These are phyloP conservation scores for Entelurus aequoreus DNA, from an alignment of 2,113 vertebrate species.

Conservation along the genomic window DNA sequence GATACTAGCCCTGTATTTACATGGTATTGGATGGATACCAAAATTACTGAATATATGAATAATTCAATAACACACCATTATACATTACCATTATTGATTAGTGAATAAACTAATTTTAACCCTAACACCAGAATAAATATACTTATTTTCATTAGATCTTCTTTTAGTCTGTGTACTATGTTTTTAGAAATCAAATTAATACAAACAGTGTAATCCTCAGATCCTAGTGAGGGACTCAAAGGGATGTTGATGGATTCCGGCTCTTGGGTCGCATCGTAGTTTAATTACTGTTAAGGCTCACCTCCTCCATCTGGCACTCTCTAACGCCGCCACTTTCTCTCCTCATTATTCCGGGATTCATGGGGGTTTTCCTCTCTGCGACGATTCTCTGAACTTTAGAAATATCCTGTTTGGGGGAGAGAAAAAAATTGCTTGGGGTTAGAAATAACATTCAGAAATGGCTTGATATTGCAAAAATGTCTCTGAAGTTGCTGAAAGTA, in stretches of 20 bases:
- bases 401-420: slow-evolving; percentile 63
- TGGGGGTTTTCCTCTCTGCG: slow-evolving; percentile 63
- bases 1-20: too few relatives aligned
- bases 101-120: background rate
- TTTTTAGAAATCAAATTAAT: slow-evolving; percentile 3
- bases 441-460: slow-evolving; percentile 4
- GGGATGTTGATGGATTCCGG: slow-evolving; percentile 35
- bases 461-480: slow-evolving; percentile 1
- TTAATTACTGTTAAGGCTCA: slow-evolving; percentile 59
- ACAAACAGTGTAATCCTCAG: slow-evolving; percentile 24
- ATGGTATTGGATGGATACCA: too few relatives aligned
- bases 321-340: slow-evolving; percentile 59
- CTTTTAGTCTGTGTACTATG: background rate
- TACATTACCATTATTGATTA: background rate
- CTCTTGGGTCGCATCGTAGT: slow-evolving; percentile 46
- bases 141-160: background rate
- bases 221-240: slow-evolving; percentile 23
- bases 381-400: slow-evolving; percentile 71
- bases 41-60: too few relatives aligned
- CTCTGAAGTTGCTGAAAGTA: slow-evolving; percentile 5
- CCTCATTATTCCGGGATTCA: slow-evolving; percentile 57
- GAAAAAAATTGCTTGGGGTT: slow-evolving; percentile 13
- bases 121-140: background rate
- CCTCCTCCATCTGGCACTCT: slow-evolving; percentile 73
- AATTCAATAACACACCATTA: background rate